Conservation (phyloP, 2,888 invertebrate species). For the Dichetophora obliterata region DNA sequence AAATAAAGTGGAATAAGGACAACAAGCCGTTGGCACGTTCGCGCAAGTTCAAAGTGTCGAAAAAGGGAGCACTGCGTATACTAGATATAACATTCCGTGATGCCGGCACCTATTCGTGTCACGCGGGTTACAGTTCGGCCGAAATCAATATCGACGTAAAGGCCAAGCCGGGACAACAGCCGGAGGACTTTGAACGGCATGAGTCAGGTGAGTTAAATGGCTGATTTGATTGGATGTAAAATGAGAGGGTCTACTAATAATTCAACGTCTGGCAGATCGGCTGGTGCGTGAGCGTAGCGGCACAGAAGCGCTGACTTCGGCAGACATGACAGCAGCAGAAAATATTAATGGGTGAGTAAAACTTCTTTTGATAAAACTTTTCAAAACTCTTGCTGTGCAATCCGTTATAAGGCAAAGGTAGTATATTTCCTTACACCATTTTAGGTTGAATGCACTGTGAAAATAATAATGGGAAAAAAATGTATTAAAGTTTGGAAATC, state of each 20-base stretch:
- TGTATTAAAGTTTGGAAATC: too few relatives aligned
- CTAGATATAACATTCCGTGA: conserved; percentile 85
- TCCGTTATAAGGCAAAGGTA: too few relatives aligned
- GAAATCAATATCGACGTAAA: conserved; percentile 85
- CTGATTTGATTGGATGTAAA: too few relatives aligned
- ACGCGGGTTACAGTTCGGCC: conserved; percentile 85
- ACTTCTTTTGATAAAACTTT: too few relatives aligned
- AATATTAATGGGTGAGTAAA: conserved; percentile 62
- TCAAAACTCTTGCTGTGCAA: too few relatives aligned
- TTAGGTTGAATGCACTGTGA: too few relatives aligned
- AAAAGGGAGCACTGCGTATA: conserved; percentile 91
- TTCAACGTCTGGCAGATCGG: conserved; percentile 57
- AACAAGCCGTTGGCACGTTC: conserved; percentile 82
- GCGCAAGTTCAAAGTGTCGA: conserved; percentile 88
- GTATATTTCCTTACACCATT: too few relatives aligned
- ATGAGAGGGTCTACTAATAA: too few relatives aligned
- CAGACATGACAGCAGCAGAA: conserved; percentile 66
- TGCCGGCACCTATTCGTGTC: conserved; percentile 88
- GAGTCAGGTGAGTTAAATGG: conserved; percentile 61
- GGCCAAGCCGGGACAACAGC: conserved; percentile 83
- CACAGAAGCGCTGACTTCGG: conserved; percentile 68
- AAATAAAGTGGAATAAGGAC: conserved; percentile 92
- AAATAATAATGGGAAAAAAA: too few relatives aligned
- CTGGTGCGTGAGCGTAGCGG: conserved; percentile 67
- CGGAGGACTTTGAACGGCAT: conserved; percentile 80